phyloP scores from a whole-genome alignment of 2,888 invertebrate genomes.

The Caenorhabditis sulstoni region DNA sequence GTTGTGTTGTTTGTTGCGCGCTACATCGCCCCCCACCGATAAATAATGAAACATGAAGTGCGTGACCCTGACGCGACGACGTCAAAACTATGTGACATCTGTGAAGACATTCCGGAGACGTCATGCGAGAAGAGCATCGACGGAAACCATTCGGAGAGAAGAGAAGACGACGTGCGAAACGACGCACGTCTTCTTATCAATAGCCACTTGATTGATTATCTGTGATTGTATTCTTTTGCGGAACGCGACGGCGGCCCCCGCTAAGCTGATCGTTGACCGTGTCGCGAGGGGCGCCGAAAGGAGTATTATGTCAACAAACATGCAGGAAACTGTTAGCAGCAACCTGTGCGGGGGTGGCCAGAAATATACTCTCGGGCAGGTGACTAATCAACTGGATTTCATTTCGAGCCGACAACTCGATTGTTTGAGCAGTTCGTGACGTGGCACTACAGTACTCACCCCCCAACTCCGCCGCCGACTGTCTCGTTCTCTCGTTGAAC shows the following conservation, averaged over 20 bases:
- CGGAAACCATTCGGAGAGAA: not conserved
- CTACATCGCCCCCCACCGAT: conserved; percentile 7
- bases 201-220: conserved; percentile 51
- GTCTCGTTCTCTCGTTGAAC: conserved; percentile 20
- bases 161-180: conserved; percentile 21
- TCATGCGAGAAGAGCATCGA: not conserved
- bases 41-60: conserved; percentile 55
- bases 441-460: conserved; percentile 26
- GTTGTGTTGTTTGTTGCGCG: conserved; percentile 39
- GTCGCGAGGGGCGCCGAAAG: conserved; percentile 34
- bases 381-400: conserved; percentile 56
- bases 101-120: conserved; percentile 17
- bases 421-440: conserved; percentile 39
- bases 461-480: not conserved
- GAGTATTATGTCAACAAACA: conserved; percentile 55
- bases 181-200: conserved; percentile 19
- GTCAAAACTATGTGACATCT: not conserved
- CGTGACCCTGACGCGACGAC: conserved; percentile 37
- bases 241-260: conserved; percentile 43
- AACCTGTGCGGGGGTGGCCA: conserved; percentile 41
- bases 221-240: conserved; percentile 51
- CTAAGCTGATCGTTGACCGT: conserved; percentile 57
- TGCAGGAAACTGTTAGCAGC: conserved; percentile 44
- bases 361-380: conserved; percentile 40
- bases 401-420: too few relatives aligned